Percentiles rank a stretch among this genome's conserved stretches.
Evolutionary conservation across 2,797 vertebrate species (phyloP).

Genomic region (Phrynocephalus vlangalii): DNA sequence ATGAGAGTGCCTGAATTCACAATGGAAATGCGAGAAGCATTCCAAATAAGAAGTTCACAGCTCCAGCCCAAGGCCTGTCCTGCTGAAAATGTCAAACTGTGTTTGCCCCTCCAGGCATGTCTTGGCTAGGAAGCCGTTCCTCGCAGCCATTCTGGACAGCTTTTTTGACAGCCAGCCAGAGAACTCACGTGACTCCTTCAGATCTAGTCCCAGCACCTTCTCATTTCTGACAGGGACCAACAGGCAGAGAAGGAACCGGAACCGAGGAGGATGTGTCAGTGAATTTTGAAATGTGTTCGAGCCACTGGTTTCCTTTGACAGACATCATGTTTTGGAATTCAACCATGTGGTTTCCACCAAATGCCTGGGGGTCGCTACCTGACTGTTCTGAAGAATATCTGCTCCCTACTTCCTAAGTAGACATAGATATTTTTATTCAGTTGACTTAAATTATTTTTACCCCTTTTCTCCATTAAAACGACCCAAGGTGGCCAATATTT

Average conservation of each 20-base stretch:
- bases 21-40: background rate
- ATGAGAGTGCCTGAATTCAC: background rate
- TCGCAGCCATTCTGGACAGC: background rate
- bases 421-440: too few relatives aligned
- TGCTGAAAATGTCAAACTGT: background rate
- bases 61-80: background rate
- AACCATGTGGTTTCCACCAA: constrained; percentile 72
- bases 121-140: background rate
- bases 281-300: constrained; percentile 70
- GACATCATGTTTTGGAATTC: constrained; percentile 39
- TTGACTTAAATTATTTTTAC: too few relatives aligned
- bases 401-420: constrained; percentile 39
- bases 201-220: background rate
- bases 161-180: too few relatives aligned
- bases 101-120: too few relatives aligned
- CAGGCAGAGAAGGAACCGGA: constrained; percentile 70
- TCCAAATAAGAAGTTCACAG: too few relatives aligned
- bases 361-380: constrained; percentile 73
- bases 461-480: too few relatives aligned
- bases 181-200: background rate
- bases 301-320: constrained; percentile 45
- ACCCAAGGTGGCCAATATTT: too few relatives aligned
- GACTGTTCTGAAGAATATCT: constrained; percentile 59
- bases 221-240: background rate
- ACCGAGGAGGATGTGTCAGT: constrained; percentile 60